A percentile compares a stretch with the other conserved stretches of the same genome.
phyloP scores from a whole-genome alignment of 2,797 vertebrate genomes.

The Xerus rutilus region DNA sequence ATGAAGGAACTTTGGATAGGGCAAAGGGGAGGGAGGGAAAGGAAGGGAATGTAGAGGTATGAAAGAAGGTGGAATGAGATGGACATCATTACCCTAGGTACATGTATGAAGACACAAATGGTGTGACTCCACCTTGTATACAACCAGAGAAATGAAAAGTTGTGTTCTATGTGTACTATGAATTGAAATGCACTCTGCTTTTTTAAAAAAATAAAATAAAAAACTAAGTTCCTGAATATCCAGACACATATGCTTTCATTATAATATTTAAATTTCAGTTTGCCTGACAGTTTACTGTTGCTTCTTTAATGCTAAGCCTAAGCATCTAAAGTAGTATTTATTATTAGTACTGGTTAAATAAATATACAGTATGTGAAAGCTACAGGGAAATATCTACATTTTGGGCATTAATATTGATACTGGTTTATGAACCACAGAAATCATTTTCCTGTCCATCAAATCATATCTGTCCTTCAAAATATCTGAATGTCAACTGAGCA shows the following conservation, averaged over 20 bases:
- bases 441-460: constrained; percentile 10
- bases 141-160: no score
- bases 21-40: no score
- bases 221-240: background rate
- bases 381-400: background rate
- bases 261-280: background rate
- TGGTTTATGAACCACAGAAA: constrained; percentile 9
- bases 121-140: no score
- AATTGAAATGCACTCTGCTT: no score
- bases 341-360: background rate
- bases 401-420: background rate
- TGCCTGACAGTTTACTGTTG: background rate
- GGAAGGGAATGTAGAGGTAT: no score
- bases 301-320: background rate
- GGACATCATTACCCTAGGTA: no score
- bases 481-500: background rate
- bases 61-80: no score
- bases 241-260: background rate
- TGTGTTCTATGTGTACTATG: no score
- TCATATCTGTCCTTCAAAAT: background rate
- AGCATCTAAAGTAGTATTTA: background rate
- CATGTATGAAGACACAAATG: no score
- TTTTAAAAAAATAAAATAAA: no score
- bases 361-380: background rate
- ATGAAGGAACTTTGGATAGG: no score